Percentiles rank a stretch among this genome's conserved stretches.
phyloP scores from a whole-genome alignment of 2,888 invertebrate genomes.

The Lithophane ornitopus region DNA sequence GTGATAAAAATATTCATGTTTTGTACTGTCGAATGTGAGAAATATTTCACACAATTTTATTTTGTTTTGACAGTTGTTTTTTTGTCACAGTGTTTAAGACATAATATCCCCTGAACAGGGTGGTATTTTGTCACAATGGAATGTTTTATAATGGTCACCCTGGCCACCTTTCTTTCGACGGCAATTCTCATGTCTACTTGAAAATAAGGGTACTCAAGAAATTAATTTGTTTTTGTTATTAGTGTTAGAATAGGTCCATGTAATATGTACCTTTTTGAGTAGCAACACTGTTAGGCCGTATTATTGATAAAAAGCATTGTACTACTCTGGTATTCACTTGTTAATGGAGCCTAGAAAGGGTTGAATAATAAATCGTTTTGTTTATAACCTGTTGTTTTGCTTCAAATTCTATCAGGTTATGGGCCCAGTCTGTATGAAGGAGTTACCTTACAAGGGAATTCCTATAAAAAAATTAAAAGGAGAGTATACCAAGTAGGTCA shows the following conservation, averaged over 20 bases:
- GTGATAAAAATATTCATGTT: neutral
- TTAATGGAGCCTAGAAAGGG: too few relatives aligned
- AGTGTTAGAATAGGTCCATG: too few relatives aligned
- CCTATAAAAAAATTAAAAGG: neutral
- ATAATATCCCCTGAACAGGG: neutral
- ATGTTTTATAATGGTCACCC: neutral
- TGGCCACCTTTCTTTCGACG: neutral
- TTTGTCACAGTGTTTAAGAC: neutral
- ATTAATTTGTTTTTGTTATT: constrained; percentile 21
- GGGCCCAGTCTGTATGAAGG: too few relatives aligned
- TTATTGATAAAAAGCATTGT: too few relatives aligned
- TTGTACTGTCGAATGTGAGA: constrained; percentile 1
- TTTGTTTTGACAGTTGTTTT: constrained; percentile 4
- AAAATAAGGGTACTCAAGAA: neutral
- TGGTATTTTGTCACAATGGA: neutral
- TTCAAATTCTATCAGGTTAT: too few relatives aligned
- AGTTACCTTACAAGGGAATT: too few relatives aligned
- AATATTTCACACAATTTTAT: neutral
- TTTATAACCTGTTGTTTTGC: too few relatives aligned
- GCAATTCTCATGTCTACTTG: neutral
- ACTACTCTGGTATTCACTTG: too few relatives aligned
- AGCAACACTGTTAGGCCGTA: too few relatives aligned
- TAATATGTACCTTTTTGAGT: too few relatives aligned
- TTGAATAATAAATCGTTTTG: too few relatives aligned
- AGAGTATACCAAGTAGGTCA: constrained; percentile 10